Conservation (phyloP, 2,888 invertebrate species). For the Bhutanitis thaidina region DNA sequence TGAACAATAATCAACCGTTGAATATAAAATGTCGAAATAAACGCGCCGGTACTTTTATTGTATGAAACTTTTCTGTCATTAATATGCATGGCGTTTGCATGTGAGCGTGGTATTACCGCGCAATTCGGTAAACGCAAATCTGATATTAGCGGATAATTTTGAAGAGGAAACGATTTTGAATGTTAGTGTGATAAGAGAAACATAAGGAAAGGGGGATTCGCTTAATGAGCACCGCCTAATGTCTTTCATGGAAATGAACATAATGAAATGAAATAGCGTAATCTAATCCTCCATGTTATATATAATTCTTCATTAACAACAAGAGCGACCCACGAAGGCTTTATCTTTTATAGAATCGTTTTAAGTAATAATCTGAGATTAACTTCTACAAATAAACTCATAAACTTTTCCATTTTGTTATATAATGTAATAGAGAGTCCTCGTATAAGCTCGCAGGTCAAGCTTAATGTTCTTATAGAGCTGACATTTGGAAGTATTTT, state of each 20-base stretch:
- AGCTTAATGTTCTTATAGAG: no score
- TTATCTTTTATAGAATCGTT: no score
- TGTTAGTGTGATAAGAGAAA: slow-evolving; percentile 32
- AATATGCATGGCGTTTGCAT: slow-evolving; percentile 52
- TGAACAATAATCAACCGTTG: slow-evolving; percentile 60
- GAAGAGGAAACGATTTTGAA: slow-evolving; percentile 42
- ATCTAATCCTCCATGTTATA: no score
- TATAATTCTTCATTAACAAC: no score
- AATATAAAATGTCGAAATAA: slow-evolving; percentile 42
- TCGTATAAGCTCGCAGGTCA: no score
- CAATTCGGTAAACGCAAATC: slow-evolving; percentile 55
- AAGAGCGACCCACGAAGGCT: no score
- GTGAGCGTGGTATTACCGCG: slow-evolving; percentile 49
- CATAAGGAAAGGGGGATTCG: slow-evolving; percentile 20
- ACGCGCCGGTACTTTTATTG: slow-evolving; percentile 43
- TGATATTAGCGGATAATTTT: slow-evolving; percentile 59
- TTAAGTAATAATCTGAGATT: no score
- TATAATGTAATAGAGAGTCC: no score
- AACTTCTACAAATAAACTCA: no score
- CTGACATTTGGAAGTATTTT: no score
- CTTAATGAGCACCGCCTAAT: slow-evolving; percentile 15
- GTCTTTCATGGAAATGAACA: slow-evolving; percentile 19
- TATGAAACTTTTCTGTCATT: slow-evolving; percentile 37
- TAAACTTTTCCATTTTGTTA: no score
- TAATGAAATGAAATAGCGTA: background rate